Conservation (phyloP, 2,113 vertebrate genomes). For the Dunckerocampus dactyliophorus region DNA sequence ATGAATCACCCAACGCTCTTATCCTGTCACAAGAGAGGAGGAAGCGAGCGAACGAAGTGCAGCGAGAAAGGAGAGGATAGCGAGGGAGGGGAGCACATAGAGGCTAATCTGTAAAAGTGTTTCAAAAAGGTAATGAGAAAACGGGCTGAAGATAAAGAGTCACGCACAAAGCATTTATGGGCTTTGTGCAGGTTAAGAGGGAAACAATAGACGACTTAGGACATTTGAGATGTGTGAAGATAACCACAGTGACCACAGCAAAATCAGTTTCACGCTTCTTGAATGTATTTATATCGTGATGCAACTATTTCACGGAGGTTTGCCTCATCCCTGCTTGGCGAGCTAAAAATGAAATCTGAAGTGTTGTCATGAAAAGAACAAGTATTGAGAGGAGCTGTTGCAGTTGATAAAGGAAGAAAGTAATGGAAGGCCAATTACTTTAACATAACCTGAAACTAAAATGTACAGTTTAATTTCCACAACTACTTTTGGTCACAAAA, state of each 20-base stretch:
- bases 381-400: background rate
- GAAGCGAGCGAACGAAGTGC: conserved; percentile 13
- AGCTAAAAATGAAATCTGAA: conserved; percentile 4
- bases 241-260: background rate
- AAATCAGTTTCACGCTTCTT: conserved; percentile 5
- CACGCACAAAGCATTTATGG: conserved; percentile 18
- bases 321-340: background rate
- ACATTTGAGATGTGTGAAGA: conserved; percentile 6
- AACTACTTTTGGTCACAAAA: background rate
- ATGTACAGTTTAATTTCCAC: background rate
- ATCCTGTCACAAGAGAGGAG: conserved; percentile 22
- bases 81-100: conserved; percentile 8
- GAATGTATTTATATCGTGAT: conserved; percentile 1
- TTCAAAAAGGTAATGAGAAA: conserved; percentile 25
- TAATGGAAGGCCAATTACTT: background rate
- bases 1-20: conserved; percentile 43
- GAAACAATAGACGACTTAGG: conserved; percentile 9
- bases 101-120: conserved; percentile 25
- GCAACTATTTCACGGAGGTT: background rate
- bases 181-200: conserved; percentile 10
- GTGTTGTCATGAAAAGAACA: background rate
- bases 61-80: conserved; percentile 16
- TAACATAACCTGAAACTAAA: background rate
- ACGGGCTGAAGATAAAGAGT: conserved; percentile 27
- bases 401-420: background rate